Evolutionary conservation across 1,140 invertebrate genomes (phyloP).

Genomic region (Zeugodacus cucurbitae): DNA sequence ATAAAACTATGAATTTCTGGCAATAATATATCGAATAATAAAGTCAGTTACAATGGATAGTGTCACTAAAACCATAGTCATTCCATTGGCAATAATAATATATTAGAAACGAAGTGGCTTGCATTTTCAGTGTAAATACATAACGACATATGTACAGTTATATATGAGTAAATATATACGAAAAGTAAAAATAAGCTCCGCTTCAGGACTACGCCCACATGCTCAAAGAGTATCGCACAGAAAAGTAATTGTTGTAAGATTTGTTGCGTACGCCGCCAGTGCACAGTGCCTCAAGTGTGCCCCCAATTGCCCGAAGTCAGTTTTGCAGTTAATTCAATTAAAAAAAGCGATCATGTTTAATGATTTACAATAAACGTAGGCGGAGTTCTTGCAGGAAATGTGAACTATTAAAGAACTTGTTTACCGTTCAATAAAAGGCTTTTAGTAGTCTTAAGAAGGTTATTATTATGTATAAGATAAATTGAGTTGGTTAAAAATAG

Average conservation of each 20-base stretch:
- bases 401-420: neutral
- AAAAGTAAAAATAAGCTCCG: neutral
- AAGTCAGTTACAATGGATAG: neutral
- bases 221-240: neutral
- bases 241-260: neutral
- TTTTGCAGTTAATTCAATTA: slow-evolving; percentile 15
- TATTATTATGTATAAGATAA: neutral
- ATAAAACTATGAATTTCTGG: neutral
- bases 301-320: neutral
- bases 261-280: neutral
- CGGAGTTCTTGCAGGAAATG: neutral
- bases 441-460: neutral
- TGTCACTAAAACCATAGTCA: neutral
- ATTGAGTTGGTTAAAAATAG: neutral
- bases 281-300: neutral
- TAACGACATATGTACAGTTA: no score
- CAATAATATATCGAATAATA: slow-evolving; percentile 8
- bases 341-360: neutral
- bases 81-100: neutral
- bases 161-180: neutral
- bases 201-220: slow-evolving; percentile 1
- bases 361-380: slow-evolving; percentile 11
- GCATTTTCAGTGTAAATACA: neutral
- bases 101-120: neutral
- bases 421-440: neutral